Evolutionary conservation across 2,113 vertebrate genomes (phyloP), one percentile per base, ranked within the genome.

Genomic region (Rhagologus leucostigma): DNA sequence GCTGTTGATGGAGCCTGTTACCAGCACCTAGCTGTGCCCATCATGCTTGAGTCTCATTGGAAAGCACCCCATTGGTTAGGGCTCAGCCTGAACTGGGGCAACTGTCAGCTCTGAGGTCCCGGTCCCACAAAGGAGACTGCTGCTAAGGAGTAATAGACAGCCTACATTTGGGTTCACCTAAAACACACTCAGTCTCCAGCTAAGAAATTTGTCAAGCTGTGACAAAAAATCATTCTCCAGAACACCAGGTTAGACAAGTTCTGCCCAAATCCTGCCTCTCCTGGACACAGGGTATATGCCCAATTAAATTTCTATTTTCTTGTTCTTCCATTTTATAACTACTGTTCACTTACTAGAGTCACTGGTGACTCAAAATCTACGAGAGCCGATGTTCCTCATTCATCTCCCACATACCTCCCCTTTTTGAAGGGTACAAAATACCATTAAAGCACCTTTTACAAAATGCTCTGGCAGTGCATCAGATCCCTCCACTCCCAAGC

Each of bases 401-500:
- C 41, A 56, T 75, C 53, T 73, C 56, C 52, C 85, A 73, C 52
- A 69, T 30, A 76, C 11, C 22, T 89, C 42, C 46, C 22, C 47
- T 50, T 95, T 95, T 42, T 76, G 68, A 89, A 94, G 57, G 47
- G 42, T 52, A 83, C 2, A 3, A 91, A 88, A 44, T 82, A 73
- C 50, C 67, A 82, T 52, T 83, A 76, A 69, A 93, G 49, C 67
- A 89, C 91, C 81, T 92, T 95, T 96, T 93, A 93, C 84, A 95
- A 95, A 97, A 97, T 33, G 47, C 20, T 96, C 92, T 84, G 85
- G 85, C 89, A 95, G 84, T 69, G 60, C 30, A 27, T 87, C 64
- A 97, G 85, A 97, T 92, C 57, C 70, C 95, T 96, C 95, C 93
- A 85, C 70, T 86, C 80, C 87, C 93, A 96, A 94, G 86, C 92